Evolutionary conservation across 1,140 invertebrate genomes (phyloP), one percentile per base, ranked within the genome.

Genomic region (Delia radicum): DNA sequence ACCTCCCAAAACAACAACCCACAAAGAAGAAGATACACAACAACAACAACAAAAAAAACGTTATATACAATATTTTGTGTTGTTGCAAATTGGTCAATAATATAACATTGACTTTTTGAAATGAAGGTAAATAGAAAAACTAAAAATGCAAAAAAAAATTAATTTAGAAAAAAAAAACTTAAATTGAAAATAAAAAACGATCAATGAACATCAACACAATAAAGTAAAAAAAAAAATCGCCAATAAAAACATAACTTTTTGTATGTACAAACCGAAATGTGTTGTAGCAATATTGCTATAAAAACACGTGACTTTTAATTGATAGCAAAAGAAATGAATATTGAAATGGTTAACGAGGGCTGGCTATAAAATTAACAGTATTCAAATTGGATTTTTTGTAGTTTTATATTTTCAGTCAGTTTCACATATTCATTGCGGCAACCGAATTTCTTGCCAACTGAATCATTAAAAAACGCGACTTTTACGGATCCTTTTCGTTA

Each of bases 281-380:
- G n/a, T n/a, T n/a, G n/a, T n/a, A 37, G 29, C 29, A 65, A 33
- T 37, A 37, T 69, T 69, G 65, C 31, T 21, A 33, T 69, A 69
- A 69, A 69, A 69, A 69, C 65, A 69, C 65, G 65, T 69, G 65
- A 69, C 65, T 69, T 69, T 69, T 69, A 69, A 69, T 69, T 69
- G 65, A 69, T 21, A 69, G 65, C 29, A 24, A 69, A 69, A 69
- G 29, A 31, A 69, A 69, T 21, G 29, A 55, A 69, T 69, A 69
- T 69, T 37, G 65, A 12, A 37, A 69, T 69, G 29, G 27, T 27
- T 2, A 4, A 65, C 28, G 62, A 2, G 37, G 37, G 37, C 12
- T 10, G n/a, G 37, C n/a, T 42, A 13, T n/a, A n/a, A n/a, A n/a
- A n/a, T n/a, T n/a, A n/a, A n/a, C n/a, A n/a, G n/a, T n/a, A n/a